Conservation (phyloP, 2,797 vertebrate species). For the Gymnoscopelus braueri region DNA sequence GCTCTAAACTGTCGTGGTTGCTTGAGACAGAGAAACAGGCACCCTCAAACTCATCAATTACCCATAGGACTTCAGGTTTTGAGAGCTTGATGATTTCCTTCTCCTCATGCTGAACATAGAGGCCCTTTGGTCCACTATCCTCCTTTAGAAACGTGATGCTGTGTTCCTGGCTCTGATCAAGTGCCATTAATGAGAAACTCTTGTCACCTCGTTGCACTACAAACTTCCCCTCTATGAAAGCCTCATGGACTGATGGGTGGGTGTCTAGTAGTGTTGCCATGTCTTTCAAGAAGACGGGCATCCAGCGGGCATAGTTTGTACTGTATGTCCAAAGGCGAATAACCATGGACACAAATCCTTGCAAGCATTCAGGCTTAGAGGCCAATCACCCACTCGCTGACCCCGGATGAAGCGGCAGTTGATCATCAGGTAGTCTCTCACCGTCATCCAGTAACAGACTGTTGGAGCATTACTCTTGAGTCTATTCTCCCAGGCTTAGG, state of each 20-base stretch:
- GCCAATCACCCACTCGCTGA: background rate
- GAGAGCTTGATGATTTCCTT: background rate
- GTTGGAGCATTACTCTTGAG: no score
- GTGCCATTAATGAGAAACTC: background rate
- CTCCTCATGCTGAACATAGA: conserved; percentile 2
- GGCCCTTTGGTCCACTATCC: background rate
- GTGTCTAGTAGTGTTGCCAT: background rate
- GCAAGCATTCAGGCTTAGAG: no score
- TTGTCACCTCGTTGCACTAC: background rate
- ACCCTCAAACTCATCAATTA: conserved; percentile 3
- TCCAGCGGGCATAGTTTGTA: conserved; percentile 1
- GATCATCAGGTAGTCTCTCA: background rate
- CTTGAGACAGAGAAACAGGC: background rate
- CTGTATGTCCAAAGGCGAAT: conserved; percentile 7
- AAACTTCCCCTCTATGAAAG: background rate
- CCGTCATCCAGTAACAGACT: no score
- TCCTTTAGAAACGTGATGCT: background rate
- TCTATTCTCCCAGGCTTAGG: no score
- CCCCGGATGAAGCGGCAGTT: background rate
- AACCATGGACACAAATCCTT: background rate
- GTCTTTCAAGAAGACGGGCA: background rate
- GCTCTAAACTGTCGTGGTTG: background rate
- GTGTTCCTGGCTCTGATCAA: background rate
- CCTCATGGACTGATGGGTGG: background rate
- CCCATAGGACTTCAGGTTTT: background rate